Conservation (phyloP, 2,797 vertebrate genomes). For the Halcyon leucocephala region DNA sequence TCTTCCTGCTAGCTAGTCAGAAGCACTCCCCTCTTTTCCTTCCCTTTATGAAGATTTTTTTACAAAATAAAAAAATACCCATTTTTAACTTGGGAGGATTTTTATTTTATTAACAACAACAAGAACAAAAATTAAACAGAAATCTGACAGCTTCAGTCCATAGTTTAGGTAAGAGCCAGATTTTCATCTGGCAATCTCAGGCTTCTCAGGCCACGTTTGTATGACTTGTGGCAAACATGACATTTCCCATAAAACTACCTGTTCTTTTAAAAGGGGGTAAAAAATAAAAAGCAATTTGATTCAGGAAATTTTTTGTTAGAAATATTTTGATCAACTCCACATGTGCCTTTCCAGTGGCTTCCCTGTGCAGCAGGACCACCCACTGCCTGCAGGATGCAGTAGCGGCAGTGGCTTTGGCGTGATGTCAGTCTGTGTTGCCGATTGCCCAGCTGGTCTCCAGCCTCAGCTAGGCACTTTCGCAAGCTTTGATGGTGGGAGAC, state of each 20-base stretch:
- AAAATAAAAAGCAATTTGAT: background rate
- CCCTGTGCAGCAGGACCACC: background rate
- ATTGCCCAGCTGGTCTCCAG: background rate
- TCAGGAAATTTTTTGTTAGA: background rate
- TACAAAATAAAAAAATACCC: background rate
- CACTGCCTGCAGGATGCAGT: background rate
- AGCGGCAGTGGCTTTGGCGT: background rate
- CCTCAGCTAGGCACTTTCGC: accelerated
- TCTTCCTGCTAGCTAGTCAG: background rate
- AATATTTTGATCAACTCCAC: slow-evolving; percentile 10
- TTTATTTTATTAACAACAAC: background rate
- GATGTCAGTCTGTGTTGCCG: background rate
- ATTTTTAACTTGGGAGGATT: background rate
- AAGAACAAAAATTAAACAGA: background rate
- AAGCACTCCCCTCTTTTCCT: background rate
- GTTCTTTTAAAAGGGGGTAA: background rate
- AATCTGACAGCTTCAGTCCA: background rate
- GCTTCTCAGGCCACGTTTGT: background rate
- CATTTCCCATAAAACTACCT: background rate
- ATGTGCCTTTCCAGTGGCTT: background rate
- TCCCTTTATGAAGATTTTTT: background rate
- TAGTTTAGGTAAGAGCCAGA: background rate
- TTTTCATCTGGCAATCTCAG: background rate
- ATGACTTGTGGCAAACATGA: background rate
- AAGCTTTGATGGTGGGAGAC: background rate